Evolutionary conservation across 2,888 invertebrate genomes (phyloP).

Genomic region (Apamea crenata): DNA sequence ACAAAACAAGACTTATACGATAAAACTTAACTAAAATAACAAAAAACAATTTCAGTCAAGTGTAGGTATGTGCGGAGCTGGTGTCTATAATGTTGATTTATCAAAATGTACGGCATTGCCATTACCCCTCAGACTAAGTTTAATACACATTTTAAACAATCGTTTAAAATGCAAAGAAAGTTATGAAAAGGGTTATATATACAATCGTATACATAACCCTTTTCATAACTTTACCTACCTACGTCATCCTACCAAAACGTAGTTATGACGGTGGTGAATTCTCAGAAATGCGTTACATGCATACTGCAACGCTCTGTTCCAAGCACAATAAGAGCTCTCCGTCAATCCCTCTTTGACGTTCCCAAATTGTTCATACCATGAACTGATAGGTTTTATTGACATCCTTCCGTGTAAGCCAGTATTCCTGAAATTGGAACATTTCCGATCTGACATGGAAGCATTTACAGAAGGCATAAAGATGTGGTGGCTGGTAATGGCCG

Average conservation of each 20-base stretch:
- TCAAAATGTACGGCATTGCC: neutral
- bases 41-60: no score
- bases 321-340: neutral
- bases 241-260: neutral
- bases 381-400: conserved; percentile 3
- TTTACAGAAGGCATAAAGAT: neutral
- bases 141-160: neutral
- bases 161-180: no score
- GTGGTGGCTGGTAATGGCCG: no score
- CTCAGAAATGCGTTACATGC: neutral
- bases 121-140: neutral
- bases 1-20: no score
- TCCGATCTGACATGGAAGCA: neutral
- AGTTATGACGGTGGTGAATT: neutral
- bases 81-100: neutral
- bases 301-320: neutral
- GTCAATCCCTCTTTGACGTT: neutral
- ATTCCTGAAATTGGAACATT: neutral
- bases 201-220: no score
- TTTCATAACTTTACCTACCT: neutral
- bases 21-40: no score
- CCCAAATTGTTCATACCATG: neutral
- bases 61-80: no score
- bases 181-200: no score
- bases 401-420: neutral